Evolutionary conservation across 2,797 vertebrate genomes (phyloP), one percentile per base, ranked within the genome.

Genomic region (Fundulus diaphanus): DNA sequence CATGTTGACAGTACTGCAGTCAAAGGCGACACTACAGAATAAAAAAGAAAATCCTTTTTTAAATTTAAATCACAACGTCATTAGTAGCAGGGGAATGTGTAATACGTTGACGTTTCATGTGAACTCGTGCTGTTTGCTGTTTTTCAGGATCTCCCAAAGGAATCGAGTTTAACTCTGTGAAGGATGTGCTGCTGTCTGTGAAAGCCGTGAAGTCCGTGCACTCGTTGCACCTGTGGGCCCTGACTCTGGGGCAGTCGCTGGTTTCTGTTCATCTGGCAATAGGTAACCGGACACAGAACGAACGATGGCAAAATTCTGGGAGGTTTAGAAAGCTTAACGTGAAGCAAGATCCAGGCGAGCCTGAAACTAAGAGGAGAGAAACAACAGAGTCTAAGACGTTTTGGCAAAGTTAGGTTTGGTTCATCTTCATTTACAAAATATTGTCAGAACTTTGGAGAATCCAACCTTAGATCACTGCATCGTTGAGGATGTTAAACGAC

Each of bases 221-320:
- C 2, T 92, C 94, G 40, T 95, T 99, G 82, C 97, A 96, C 44
- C 93, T 99, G 6, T 99, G 98, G 98, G 96, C 96, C 2, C 94
- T 99, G 89, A 99, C 97, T 0, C 86, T 94, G 74, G 96, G 96
- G 1, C 97, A 97, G 86, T 89, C 93, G 0, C 89, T 96, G 24
- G 88, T 96, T 66, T 96, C 97, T 0, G 97, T 95, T 27, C 98
- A 99, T 33, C 86, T 99, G 88, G 97, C 97, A 0, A 92, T 97
- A 0, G 98, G 98, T 92, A 84, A 83, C 0, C 0, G 27, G 18
- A 75, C 0, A 68, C 48, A 42, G n/a, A 40, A 46, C 13, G 24
- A 18, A 16, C 56, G 20, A 12, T 11, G 31, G 13, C 52, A 61
- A 20, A 2, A 44, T 13, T 63, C 44, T 59, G 22, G 37, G 9